phyloP scores from a whole-genome alignment of 1,140 invertebrate genomes.

The Hyphantria cunea region DNA sequence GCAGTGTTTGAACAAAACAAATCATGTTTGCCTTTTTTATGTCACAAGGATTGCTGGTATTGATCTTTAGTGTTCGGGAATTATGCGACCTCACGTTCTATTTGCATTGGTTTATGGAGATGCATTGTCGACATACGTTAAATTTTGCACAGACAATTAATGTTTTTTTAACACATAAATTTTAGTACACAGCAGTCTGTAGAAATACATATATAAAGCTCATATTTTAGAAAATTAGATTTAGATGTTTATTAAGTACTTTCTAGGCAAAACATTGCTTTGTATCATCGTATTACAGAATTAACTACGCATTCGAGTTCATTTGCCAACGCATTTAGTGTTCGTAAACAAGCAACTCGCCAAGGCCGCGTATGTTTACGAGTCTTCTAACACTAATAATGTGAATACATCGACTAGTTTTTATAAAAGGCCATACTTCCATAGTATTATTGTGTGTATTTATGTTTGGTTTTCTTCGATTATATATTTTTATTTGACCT shows the following conservation, averaged over 20 bases:
- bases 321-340: constrained; percentile 61
- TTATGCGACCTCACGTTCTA: constrained; percentile 65
- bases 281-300: constrained; percentile 29
- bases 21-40: constrained; percentile 69
- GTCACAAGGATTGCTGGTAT: constrained; percentile 54
- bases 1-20: constrained; percentile 71
- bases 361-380: constrained; percentile 68
- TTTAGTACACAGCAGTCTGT: not conserved
- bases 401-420: constrained; percentile 19
- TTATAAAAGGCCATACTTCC: constrained; percentile 15
- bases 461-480: too few relatives aligned
- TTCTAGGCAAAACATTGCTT: too few relatives aligned
- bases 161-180: not conserved
- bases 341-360: constrained; percentile 64
- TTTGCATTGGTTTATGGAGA: constrained; percentile 53
- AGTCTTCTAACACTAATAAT: constrained; percentile 39
- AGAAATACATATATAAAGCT: not conserved
- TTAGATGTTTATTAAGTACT: too few relatives aligned
- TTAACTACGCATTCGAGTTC: constrained; percentile 43
- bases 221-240: too few relatives aligned
- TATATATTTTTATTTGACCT: too few relatives aligned
- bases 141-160: constrained; percentile 17
- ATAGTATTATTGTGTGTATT: not conserved
- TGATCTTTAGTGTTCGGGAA: constrained; percentile 49
- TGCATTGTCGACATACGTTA: constrained; percentile 39